Evolutionary conservation across 2,113 vertebrate species (phyloP).

Genomic region (Esox niger): DNA sequence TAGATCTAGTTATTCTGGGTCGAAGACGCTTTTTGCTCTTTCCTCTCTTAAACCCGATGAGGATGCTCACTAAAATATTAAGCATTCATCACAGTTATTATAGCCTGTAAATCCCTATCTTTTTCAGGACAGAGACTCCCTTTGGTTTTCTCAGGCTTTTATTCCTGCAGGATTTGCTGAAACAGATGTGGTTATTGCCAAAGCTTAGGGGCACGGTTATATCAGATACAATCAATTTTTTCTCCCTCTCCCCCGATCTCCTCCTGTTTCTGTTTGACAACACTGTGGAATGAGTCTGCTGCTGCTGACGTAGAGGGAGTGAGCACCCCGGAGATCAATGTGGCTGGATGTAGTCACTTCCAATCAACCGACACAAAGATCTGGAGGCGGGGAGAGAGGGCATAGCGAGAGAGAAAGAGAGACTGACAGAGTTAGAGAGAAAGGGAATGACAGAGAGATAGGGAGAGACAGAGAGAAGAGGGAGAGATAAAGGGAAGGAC

Average conservation of each 20-base stretch:
- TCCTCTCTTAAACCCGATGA: constrained; percentile 27
- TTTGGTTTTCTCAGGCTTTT: constrained; percentile 32
- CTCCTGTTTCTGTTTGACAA: constrained; percentile 19
- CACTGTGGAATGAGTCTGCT: neutral
- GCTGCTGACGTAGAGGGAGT: neutral
- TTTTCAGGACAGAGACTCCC: constrained; percentile 29
- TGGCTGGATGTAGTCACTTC: neutral
- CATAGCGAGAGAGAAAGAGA: neutral
- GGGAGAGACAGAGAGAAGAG: too few relatives aligned
- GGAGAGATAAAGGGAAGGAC: neutral
- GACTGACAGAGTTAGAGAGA: constrained; percentile 3
- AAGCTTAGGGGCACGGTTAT: constrained; percentile 32
- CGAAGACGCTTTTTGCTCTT: constrained; percentile 18
- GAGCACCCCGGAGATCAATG: constrained; percentile 16
- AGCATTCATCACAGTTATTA: constrained; percentile 64
- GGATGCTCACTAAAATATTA: constrained; percentile 55
- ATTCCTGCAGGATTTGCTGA: constrained; percentile 51
- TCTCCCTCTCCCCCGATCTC: constrained; percentile 25
- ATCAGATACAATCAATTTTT: constrained; percentile 61
- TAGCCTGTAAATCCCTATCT: constrained; percentile 56
- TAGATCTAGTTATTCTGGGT: constrained; percentile 39
- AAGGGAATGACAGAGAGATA: too few relatives aligned
- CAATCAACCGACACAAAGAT: neutral
- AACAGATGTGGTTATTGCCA: constrained; percentile 61
- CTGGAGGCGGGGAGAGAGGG: too few relatives aligned